Conservation (phyloP, 2,113 vertebrate genomes). For the Apeltes quadracus region DNA sequence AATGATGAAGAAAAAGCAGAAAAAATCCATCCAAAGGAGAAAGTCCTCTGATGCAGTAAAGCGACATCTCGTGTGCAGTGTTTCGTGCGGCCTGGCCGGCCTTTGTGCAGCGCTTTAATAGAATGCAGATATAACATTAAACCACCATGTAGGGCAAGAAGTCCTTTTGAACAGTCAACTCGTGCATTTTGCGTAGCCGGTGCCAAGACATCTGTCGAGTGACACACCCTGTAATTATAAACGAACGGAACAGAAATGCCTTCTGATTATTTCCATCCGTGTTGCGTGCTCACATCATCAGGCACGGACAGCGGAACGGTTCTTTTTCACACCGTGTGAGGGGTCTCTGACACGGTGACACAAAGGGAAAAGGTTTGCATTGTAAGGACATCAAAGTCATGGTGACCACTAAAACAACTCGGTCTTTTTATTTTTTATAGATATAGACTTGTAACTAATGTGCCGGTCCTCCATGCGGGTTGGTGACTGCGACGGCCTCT, state of each 20-base stretch:
- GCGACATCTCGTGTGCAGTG: neutral
- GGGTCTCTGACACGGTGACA: neutral
- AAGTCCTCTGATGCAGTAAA: rapidly evolving
- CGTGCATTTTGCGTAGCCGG: constrained; percentile 65
- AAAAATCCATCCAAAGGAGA: neutral
- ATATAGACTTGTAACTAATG: too few relatives aligned
- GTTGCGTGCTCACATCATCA: constrained; percentile 51
- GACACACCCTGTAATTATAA: constrained; percentile 89
- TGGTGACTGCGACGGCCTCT: too few relatives aligned
- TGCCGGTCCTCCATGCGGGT: too few relatives aligned
- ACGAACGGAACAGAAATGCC: constrained; percentile 76
- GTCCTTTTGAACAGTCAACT: constrained; percentile 67
- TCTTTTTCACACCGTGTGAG: neutral
- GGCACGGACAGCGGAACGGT: constrained; percentile 25
- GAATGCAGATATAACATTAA: constrained; percentile 72
- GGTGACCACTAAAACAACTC: constrained; percentile 2
- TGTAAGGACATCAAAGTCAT: neutral
- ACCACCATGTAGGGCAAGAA: constrained; percentile 61
- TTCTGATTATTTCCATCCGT: constrained; percentile 79
- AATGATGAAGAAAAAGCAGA: neutral
- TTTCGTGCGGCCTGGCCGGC: constrained; percentile 39
- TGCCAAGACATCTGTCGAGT: constrained; percentile 83
- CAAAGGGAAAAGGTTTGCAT: constrained; percentile 3
- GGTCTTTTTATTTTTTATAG: too few relatives aligned
- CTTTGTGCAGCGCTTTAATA: constrained; percentile 49